Conservation (phyloP, 2,888 invertebrate genomes). For the Aspidiotus destructor region DNA sequence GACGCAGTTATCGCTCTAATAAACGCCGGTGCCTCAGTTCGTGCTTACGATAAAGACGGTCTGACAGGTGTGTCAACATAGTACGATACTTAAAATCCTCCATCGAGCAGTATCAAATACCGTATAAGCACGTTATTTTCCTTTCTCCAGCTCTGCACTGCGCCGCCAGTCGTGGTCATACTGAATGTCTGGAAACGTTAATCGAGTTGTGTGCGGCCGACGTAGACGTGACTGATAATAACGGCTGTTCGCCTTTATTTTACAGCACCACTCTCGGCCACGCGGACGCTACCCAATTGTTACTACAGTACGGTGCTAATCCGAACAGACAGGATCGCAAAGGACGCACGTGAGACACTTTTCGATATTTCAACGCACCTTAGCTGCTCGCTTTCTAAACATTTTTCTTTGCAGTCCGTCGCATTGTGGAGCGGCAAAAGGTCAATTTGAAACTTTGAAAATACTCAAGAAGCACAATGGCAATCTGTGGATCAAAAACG, state of each 20-base stretch:
- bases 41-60: conserved; percentile 81
- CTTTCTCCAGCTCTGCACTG: conserved; percentile 69
- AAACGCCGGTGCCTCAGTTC: conserved; percentile 73
- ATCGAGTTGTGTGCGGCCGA: conserved; percentile 79
- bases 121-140: not conserved
- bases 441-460: conserved; percentile 79
- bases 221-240: conserved; percentile 80
- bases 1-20: conserved; percentile 82
- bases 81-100: not conserved
- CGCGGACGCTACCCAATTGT: conserved; percentile 78
- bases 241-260: conserved; percentile 92
- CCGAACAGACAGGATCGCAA: conserved; percentile 86
- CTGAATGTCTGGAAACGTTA: conserved; percentile 78
- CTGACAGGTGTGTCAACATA: conserved; percentile 51
- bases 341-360: conserved; percentile 61
- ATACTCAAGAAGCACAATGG: conserved; percentile 65
- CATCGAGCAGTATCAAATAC: not conserved
- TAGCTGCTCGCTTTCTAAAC: conserved; percentile 5
- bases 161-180: conserved; percentile 91
- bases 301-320: conserved; percentile 83
- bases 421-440: conserved; percentile 91
- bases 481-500: conserved; percentile 84
- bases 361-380: not conserved
- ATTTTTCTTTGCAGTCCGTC: conserved; percentile 53
- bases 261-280: conserved; percentile 95